phyloP scores from a whole-genome alignment of 1,140 invertebrate genomes.

The Cydia fagiglandana region DNA sequence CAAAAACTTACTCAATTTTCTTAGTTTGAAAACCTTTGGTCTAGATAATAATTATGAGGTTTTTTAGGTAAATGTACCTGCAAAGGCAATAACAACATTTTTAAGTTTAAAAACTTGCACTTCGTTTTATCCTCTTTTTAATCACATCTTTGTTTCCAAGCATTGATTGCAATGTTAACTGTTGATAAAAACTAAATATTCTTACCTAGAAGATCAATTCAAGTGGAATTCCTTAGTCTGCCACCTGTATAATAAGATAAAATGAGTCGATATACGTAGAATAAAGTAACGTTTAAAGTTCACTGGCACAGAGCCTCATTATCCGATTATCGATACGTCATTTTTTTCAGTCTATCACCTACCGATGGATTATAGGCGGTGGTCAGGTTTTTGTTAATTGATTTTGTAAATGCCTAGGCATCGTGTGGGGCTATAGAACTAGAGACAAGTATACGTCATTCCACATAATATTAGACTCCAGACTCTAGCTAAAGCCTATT shows the following conservation, averaged over 20 bases:
- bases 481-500: no score
- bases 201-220: neutral
- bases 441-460: neutral
- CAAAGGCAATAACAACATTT: no score
- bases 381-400: conserved; percentile 1
- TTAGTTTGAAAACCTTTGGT: no score
- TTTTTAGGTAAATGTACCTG: no score
- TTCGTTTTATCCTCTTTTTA: no score
- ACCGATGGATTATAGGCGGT: neutral
- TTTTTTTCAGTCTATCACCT: conserved; percentile 2
- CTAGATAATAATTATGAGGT: no score
- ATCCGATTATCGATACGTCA: neutral
- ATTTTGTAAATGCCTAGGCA: neutral
- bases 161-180: no score
- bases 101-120: no score
- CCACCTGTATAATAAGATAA: neutral
- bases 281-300: neutral
- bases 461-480: neutral
- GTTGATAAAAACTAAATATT: neutral
- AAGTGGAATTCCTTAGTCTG: neutral
- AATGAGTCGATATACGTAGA: neutral
- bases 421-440: neutral
- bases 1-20: no score
- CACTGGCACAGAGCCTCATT: neutral
- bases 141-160: no score